Percentiles rank a stretch among this genome's conserved stretches.
These are phyloP conservation scores for Silurus lanzhouensis DNA, from an alignment of 2,797 vertebrate species.

Conservation along the genomic window DNA sequence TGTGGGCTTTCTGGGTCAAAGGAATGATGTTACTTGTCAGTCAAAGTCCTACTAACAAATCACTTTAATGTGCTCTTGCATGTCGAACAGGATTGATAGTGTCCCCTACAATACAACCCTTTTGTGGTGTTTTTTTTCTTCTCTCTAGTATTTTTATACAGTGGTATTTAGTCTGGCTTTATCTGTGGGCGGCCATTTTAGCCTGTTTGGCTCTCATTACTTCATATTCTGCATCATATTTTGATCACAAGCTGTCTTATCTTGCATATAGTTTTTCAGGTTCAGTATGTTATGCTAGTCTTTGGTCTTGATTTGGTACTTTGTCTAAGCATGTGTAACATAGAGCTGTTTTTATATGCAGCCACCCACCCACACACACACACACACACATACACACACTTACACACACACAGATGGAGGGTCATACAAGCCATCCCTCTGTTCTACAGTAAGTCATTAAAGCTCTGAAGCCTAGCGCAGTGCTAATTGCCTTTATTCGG, in stretches of 20 bases:
- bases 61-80: too few species aligned
- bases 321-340: neutral
- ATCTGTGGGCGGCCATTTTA: neutral
- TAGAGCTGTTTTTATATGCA: neutral
- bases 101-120: too few species aligned
- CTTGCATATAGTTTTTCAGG: neutral
- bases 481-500: conserved; percentile 74
- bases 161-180: neutral
- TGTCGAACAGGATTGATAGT: neutral
- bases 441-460: conserved; percentile 49
- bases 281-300: neutral
- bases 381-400: neutral
- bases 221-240: neutral
- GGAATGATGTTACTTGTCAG: neutral
- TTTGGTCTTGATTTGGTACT: conserved; percentile 7
- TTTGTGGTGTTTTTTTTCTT: neutral
- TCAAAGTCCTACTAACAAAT: neutral
- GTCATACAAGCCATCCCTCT: conserved; percentile 38
- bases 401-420: conserved; percentile 39
- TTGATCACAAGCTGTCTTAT: neutral
- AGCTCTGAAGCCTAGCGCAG: conserved; percentile 59
- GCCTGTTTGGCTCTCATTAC: neutral
- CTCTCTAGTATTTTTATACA: neutral
- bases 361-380: neutral
- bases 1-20: neutral